Percentiles rank a stretch among this genome's conserved stretches.
These are phyloP conservation scores for Oscheius myriophilus DNA, from an alignment of 2,888 invertebrate genomes.

Conservation along the genomic window DNA sequence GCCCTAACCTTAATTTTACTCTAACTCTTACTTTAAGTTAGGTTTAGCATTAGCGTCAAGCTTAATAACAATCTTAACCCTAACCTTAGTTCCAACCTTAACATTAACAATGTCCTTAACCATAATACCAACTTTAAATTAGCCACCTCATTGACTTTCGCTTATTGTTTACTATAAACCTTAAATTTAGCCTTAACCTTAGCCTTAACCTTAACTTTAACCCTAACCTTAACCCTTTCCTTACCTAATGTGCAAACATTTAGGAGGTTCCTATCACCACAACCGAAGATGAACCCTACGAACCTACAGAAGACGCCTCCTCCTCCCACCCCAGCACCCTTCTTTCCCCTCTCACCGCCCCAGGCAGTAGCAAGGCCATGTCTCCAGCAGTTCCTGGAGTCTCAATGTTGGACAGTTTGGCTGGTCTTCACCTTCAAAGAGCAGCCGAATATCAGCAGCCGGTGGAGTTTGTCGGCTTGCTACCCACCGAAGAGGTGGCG, in stretches of 20 bases:
- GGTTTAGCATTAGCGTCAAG: no score
- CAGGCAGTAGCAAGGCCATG: conserved; percentile 35
- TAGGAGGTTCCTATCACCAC: conserved; percentile 20
- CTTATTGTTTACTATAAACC: neutral
- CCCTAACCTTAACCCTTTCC: neutral
- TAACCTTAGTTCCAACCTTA: no score
- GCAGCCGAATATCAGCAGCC: conserved; percentile 78
- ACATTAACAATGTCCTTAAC: neutral
- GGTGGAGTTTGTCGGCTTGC: conserved; percentile 85
- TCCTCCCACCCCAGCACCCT: conserved; percentile 34
- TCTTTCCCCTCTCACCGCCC: conserved; percentile 42
- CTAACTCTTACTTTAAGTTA: no score
- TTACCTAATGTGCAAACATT: neutral
- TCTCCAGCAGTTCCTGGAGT: conserved; percentile 18
- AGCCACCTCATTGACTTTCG: neutral
- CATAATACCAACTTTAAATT: neutral
- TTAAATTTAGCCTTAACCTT: no score
- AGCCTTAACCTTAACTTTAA: no score
- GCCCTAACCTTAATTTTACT: no score
- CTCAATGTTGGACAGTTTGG: conserved; percentile 19
- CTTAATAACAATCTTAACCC: no score
- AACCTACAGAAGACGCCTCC: conserved; percentile 23
- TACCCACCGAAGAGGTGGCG: conserved; percentile 78
- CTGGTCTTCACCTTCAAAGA: conserved; percentile 32
- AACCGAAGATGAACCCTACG: conserved; percentile 26